Base-by-base conservation (phyloP, 2,113 vertebrate species). In the Casuarius casuarius region DNA sequence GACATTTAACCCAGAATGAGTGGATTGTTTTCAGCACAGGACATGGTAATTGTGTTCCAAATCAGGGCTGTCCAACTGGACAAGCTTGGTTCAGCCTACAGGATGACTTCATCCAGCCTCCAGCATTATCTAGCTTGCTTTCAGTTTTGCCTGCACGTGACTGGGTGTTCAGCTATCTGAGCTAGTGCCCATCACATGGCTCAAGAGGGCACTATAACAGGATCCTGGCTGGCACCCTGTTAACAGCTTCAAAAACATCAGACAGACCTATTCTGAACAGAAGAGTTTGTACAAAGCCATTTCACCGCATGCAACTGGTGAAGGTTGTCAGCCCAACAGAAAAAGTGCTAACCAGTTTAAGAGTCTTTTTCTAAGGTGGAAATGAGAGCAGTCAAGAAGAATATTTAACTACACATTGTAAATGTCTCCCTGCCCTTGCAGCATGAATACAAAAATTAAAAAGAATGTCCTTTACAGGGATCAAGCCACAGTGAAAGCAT, bases 131-230 rank as follows among this genome's bases (percentile, higher is more conserved):
- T 40, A 49, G 18, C 13, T 88, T 46, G 25, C 31, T 33, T 4
- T 0, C 21, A 46, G 0, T 75, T 68, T 48, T 84, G 68, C 51
- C 0, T 0, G 46, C 15, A 12, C 5, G 1, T 0, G 5, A 12
- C 46, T 86, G 54, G 12, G 23, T 91, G 65, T 38, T 89, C 46
- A 40, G 62, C 62, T 87, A 21, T 23, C 58, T 44, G 81, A 82
- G 52, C 81, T 1, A 4, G 78, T 92, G 52, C 62, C 78, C 20
- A 14, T 75, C 78, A 22, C 3, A 0, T 61, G 71, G 10, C 38
- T 68, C 16, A 3, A 74, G 38, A 65, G 62, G 58, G 20, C 74
- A 58, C 67, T 73, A 1, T 31, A n/a, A 29, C 61, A 82, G 70
- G 44, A 56, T n/a, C 46, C 56, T 84, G 84, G 16, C 80, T 89